Evolutionary conservation across 2,797 vertebrate species (phyloP).

Genomic region (Mus spretus): DNA sequence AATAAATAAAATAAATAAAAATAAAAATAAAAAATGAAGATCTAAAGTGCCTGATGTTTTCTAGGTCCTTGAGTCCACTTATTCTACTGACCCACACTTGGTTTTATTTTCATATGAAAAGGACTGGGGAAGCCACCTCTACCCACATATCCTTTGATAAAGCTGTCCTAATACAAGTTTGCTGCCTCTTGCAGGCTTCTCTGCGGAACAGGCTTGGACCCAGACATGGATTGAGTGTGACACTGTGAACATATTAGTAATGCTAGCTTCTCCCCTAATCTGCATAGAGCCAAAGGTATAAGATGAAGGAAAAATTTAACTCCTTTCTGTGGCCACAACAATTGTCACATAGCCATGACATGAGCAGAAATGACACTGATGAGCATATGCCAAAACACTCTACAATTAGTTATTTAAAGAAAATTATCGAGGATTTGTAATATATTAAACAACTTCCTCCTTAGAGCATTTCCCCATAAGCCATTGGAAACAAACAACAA

Average conservation of each 20-base stretch:
- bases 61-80: not conserved
- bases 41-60: not conserved
- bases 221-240: not conserved
- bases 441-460: not conserved
- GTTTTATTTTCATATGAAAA: not conserved
- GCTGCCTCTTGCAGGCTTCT: not conserved
- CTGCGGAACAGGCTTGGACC: not conserved
- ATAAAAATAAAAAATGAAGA: too few relatives aligned
- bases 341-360: not conserved
- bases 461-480: not conserved
- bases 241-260: not conserved
- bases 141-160: not conserved
- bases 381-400: not conserved
- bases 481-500: not conserved
- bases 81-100: not conserved
- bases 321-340: not conserved
- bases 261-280: not conserved
- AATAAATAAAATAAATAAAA: too few relatives aligned
- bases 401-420: slow-evolving; percentile 14
- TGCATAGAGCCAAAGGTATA: not conserved
- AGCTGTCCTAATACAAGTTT: too few relatives aligned
- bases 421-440: not conserved
- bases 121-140: not conserved
- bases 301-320: too few relatives aligned
- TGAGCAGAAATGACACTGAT: not conserved